These are phyloP conservation scores for Heliconius nattereri DNA, from an alignment of 1,140 invertebrate species.

Conservation along the genomic window DNA sequence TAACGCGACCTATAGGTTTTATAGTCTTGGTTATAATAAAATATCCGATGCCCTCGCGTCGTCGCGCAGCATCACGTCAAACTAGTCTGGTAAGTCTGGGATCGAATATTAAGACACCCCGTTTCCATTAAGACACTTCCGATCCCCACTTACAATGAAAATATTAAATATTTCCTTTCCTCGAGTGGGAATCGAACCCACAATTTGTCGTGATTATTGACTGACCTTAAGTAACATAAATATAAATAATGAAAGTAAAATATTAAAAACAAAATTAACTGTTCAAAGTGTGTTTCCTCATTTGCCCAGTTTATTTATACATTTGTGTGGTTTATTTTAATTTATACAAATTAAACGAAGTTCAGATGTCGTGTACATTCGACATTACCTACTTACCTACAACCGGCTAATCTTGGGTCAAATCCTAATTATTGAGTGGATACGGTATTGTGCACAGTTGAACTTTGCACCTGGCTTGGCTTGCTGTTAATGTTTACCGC, in stretches of 20 bases:
- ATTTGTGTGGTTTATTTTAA: background rate
- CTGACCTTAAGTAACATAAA: background rate
- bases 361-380: constrained; percentile 16
- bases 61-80: background rate
- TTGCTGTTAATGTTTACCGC: too few species aligned
- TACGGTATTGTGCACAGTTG: background rate
- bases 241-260: too few species aligned
- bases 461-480: too few species aligned
- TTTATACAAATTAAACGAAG: background rate
- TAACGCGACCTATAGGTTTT: background rate
- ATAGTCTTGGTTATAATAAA: background rate
- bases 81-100: background rate
- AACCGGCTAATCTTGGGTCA: background rate
- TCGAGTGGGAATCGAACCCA: background rate
- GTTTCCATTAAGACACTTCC: too few species aligned
- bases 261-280: too few species aligned
- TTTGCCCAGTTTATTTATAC: background rate
- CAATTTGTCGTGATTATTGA: background rate
- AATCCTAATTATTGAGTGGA: background rate
- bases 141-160: background rate
- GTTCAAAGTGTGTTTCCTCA: too few species aligned
- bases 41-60: background rate
- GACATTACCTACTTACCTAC: constrained; percentile 12
- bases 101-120: too few species aligned
- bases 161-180: background rate